A percentile compares a stretch with the other conserved stretches of the same genome.
These are phyloP conservation scores for Alca torda DNA, from an alignment of 2,797 vertebrate genomes.

Conservation along the genomic window DNA sequence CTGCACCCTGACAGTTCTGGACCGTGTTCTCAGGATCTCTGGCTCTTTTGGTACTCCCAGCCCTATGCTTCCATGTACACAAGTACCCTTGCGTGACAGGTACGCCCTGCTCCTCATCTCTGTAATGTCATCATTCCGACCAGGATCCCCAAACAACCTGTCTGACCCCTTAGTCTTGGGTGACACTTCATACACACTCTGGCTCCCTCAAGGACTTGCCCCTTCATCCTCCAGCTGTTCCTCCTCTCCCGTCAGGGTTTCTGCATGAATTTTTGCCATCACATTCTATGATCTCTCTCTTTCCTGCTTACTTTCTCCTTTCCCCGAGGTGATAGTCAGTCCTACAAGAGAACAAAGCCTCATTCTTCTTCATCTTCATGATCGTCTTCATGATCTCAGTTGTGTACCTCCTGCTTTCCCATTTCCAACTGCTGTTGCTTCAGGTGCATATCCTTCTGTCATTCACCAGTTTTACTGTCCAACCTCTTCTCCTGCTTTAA, in stretches of 20 bases:
- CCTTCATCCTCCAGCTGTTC: not conserved
- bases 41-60: not conserved
- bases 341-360: not conserved
- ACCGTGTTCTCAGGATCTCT: not conserved
- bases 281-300: not conserved
- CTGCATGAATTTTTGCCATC: not conserved
- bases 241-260: not conserved
- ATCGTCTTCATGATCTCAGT: not conserved
- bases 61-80: accelerated
- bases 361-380: not conserved
- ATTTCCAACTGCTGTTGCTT: not conserved
- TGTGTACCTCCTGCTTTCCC: not conserved
- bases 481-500: not conserved
- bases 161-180: not conserved
- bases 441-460: not conserved
- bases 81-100: not conserved
- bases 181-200: not conserved
- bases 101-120: not conserved
- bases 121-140: not conserved
- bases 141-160: not conserved
- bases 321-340: not conserved
- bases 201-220: not conserved
- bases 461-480: not conserved
- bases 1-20: not conserved
- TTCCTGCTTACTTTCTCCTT: not conserved